Evolutionary conservation across 1,140 invertebrate species (phyloP), one percentile per base, ranked within the genome.

Genomic region (Andrena cerasifolii): DNA sequence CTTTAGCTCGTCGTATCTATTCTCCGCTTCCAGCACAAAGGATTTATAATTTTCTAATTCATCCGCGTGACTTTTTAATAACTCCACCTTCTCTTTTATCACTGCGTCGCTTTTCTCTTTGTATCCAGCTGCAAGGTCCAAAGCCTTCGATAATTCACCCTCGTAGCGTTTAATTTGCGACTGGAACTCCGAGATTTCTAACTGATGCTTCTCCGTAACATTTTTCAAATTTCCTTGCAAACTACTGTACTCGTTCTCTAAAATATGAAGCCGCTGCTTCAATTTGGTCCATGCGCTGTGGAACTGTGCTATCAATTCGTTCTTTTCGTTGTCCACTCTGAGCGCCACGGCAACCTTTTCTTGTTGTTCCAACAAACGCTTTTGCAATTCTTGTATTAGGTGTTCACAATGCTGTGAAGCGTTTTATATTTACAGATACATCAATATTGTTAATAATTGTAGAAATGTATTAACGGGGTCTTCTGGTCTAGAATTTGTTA

Each of bases 321-420:
- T 96, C 87, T 97, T 97, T 8, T 95, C 93, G 54, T 94, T 93
- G 89, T 97, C 96, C 0, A 97, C 95, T 89, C 94, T 94, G 14
- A 97, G 89, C 4, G 96, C 96, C 2, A 97, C 96, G 0, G 96
- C 95, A 31, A 97, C 87, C 80, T 96, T 95, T 87, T 97, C 95
- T 90, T 97, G 95, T 79, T 96, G 94, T 84, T 97, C 96, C 24
- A 97, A 89, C 62, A 96, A 89, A 76, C 95, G 94, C 71, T 94
- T 94, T 88, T 97, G 96, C 1, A 97, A 88, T 49, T 95, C 93
- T 86, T 96, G 95, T 49, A 97, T 96, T 75, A 96, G 92, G 78
- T 95, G 93, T 90, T 97, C 96, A 88, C 96, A 96, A 87, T 97
- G 96, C 95, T 97, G 88, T 6, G 93, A 51, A 26, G 31, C 21